A percentile compares a stretch with the other conserved stretches of the same genome.
phyloP scores from a whole-genome alignment of 1,140 invertebrate genomes.

The Mercenaria mercenaria region DNA sequence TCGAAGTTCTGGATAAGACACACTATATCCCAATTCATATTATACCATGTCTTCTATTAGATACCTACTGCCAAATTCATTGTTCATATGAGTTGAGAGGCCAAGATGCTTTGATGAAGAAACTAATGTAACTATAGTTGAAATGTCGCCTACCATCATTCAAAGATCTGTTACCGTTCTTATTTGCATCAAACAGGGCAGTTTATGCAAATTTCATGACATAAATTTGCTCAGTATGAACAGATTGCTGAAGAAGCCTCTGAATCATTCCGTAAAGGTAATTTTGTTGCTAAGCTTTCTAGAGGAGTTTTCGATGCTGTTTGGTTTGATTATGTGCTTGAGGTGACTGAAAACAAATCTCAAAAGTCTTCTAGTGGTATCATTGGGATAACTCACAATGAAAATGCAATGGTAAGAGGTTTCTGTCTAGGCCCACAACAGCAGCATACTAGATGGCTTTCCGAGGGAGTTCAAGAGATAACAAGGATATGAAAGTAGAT shows the following conservation, averaged over 20 bases:
- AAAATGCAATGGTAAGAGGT: constrained; percentile 15
- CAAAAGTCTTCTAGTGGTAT: constrained; percentile 20
- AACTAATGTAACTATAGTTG: no score
- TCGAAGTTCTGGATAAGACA: no score
- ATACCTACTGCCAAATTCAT: no score
- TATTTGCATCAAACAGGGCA: constrained; percentile 6
- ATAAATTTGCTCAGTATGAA: neutral
- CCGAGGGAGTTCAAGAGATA: no score
- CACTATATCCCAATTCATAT: no score
- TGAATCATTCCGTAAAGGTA: neutral
- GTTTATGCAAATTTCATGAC: neutral
- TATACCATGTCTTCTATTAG: no score
- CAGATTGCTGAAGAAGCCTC: neutral
- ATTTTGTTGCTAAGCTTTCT: neutral
- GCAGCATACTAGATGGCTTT: no score
- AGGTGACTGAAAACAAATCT: constrained; percentile 38
- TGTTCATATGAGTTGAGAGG: no score
- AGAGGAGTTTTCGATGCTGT: neutral
- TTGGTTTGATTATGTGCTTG: constrained; percentile 26
- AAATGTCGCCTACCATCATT: neutral
- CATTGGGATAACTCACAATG: constrained; percentile 20
- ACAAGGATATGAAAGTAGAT: no score
- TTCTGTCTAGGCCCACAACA: constrained; percentile 6
- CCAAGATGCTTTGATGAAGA: no score
- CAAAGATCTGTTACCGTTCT: neutral